Percentiles rank a stretch among this genome's conserved stretches.
Conservation (phyloP, 2,113 vertebrate genomes). For the Antidorcas marsupialis region DNA sequence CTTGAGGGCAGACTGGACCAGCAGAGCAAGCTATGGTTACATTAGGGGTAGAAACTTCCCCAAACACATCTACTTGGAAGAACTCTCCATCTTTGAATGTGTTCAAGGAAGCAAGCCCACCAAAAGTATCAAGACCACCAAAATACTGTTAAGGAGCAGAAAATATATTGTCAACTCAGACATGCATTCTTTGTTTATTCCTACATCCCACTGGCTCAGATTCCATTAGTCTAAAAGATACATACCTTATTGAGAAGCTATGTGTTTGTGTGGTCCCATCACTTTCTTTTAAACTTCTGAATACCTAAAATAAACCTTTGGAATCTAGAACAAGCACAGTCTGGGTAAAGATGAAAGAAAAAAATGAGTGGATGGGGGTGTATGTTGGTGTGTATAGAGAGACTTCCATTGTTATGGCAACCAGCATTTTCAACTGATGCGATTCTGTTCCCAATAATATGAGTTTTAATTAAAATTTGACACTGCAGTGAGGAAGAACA, state of each 20-base stretch:
- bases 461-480: constrained; percentile 59
- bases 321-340: constrained; percentile 32
- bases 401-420: constrained; percentile 65
- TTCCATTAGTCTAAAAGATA: background rate
- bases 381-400: constrained; percentile 22
- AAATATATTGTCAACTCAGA: background rate
- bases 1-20: background rate
- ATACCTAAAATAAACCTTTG: constrained; percentile 46
- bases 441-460: constrained; percentile 57
- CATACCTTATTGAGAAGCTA: background rate
- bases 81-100: background rate
- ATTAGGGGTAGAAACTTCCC: background rate
- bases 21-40: background rate
- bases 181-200: background rate
- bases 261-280: constrained; percentile 15
- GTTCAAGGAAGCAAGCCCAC: background rate
- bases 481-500: constrained; percentile 47
- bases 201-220: background rate
- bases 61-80: background rate
- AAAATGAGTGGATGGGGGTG: background rate
- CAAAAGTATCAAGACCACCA: background rate
- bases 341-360: constrained; percentile 23
- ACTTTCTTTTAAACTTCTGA: constrained; percentile 10
- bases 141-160: background rate
- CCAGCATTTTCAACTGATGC: constrained; percentile 47